A percentile compares a stretch with the other conserved stretches of the same genome.
Evolutionary conservation across 2,888 invertebrate species (phyloP).

Genomic region (Crematogaster levior): DNA sequence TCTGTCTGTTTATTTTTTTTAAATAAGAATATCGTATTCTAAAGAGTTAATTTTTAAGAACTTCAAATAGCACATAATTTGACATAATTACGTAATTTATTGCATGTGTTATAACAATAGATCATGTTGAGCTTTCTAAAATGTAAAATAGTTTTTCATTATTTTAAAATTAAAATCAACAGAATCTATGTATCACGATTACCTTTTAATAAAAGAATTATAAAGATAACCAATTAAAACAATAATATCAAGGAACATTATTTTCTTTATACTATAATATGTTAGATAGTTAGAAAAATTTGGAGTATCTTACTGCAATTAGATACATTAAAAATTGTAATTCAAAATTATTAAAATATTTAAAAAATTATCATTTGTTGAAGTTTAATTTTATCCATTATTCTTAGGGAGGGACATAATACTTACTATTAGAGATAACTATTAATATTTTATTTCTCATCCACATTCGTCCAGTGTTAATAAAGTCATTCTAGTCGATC

Average conservation of each 20-base stretch:
- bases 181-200: neutral
- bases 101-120: neutral
- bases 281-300: neutral
- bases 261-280: neutral
- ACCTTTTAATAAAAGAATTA: neutral
- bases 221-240: neutral
- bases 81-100: neutral
- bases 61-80: neutral
- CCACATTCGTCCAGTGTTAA: neutral
- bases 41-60: neutral
- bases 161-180: neutral
- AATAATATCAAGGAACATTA: neutral
- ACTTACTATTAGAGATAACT: neutral
- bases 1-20: conserved; percentile 14
- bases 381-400: neutral
- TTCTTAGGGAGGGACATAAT: no score
- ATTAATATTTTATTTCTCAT: neutral
- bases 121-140: neutral
- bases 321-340: neutral
- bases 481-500: conserved; percentile 32
- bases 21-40: conserved; percentile 5
- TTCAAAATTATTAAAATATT: neutral
- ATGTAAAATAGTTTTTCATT: neutral
- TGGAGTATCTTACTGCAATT: neutral
- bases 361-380: neutral